Conservation (phyloP, 1,140 invertebrate genomes). For the Delia radicum region DNA sequence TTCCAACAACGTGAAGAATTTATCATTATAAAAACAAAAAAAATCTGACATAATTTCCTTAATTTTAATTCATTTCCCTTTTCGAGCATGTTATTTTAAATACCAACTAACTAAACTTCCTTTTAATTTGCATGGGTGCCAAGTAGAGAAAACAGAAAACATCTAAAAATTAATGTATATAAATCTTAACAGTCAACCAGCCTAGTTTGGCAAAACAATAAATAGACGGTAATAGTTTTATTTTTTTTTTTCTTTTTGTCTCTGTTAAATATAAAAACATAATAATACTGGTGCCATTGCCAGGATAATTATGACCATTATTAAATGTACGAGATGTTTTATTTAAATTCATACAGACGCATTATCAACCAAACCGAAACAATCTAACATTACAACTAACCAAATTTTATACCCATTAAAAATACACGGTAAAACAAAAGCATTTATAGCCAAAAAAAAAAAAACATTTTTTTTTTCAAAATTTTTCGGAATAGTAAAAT, state of each 20-base stretch:
- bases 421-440: not conserved
- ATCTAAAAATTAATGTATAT: not conserved
- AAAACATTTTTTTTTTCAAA: too few species aligned
- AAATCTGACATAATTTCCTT: slow-evolving; percentile 15
- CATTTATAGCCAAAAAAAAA: too few species aligned
- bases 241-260: not conserved
- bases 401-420: not conserved
- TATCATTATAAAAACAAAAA: not conserved
- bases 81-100: not conserved
- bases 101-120: slow-evolving; percentile 5
- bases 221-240: not conserved
- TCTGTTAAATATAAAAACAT: not conserved
- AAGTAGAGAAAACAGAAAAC: not conserved
- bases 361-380: not conserved
- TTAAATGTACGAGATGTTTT: not conserved
- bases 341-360: too few species aligned
- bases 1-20: not conserved
- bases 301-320: not conserved
- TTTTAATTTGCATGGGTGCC: not conserved
- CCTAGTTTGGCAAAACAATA: not conserved
- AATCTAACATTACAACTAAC: not conserved
- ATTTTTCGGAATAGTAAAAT: too few species aligned
- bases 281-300: not conserved
- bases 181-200: not conserved
- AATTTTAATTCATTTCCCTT: slow-evolving; percentile 20